Evolutionary conservation across 2,797 vertebrate species (phyloP), one percentile per base, ranked within the genome.

Genomic region (Falco berigora): DNA sequence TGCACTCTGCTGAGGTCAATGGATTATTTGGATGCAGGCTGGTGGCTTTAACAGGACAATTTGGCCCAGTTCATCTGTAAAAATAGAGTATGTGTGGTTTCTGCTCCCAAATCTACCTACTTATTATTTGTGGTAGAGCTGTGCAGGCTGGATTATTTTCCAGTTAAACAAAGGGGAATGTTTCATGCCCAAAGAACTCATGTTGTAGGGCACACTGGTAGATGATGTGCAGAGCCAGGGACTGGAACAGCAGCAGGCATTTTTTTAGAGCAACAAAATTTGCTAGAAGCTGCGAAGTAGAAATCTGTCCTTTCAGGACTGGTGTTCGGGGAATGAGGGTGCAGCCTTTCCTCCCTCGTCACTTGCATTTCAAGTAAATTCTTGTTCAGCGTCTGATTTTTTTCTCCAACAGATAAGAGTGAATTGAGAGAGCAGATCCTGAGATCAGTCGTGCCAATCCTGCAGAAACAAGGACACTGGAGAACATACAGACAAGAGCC

Each of bases 1-100:
- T 83, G 77, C 25, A 53, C 28, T 93, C 59, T 75, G 28, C 40
- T 76, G 56, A 92, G 75, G 94, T 93, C 91, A 87, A 10, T 55
- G 46, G 36, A 83, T 91, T 86, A 64, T 89, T 40, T 79, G 52
- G 40, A 56, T 71, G 50, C 25, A 88, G 56, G 8, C 52, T 79
- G 21, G 18, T 79, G 56, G 23, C 32, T 34, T 20, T 72, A 71
- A 55, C 19, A 50, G 28, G 44, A 40, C 12, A 46, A 21, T 68
- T 79, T 92, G 27, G 7, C 24, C 46, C 7, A 4, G 8, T 62
- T 87, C 17, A 34, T 62, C 24, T 61, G 53, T 15, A 80, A 87
- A 87, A 91, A 46, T 14, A 77, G 16, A 67, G 7, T 72, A 42
- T 21, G 1, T 52, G 12, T 38, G 5, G 12, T 61, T 86, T 87